These are phyloP conservation scores for Sycon ciliatum DNA, from an alignment of 37 sponge, comb jelly and placozoan species.

Conservation along the genomic window DNA sequence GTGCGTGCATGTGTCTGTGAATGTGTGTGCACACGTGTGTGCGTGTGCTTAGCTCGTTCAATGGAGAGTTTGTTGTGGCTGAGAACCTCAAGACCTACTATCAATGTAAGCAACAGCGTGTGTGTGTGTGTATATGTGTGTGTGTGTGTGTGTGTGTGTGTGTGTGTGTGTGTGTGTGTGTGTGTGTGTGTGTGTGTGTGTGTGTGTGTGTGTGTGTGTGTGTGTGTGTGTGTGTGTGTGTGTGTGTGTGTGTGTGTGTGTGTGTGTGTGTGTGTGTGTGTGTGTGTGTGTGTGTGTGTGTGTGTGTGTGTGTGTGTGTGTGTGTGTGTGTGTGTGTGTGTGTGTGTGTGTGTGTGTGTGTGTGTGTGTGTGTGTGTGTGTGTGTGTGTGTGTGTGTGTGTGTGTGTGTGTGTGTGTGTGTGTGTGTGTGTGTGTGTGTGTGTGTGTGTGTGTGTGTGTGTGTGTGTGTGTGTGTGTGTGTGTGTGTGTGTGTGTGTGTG, in stretches of 20 bases:
- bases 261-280: background rate
- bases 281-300: background rate
- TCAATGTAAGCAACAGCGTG: too few relatives aligned
- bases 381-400: conserved; percentile 1
- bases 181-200: background rate
- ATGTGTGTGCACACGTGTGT: too few relatives aligned
- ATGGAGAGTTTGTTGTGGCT: too few relatives aligned
- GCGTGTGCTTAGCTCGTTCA: too few relatives aligned
- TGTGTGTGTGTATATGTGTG: background rate
- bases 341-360: conserved; percentile 5
- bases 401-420: conserved; percentile 1
- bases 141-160: conserved; percentile 5
- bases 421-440: conserved; percentile 1
- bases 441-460: conserved; percentile 2
- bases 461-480: conserved; percentile 16
- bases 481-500: conserved; percentile 21
- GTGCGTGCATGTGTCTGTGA: too few relatives aligned
- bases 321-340: background rate
- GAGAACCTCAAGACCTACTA: too few relatives aligned
- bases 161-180: conserved; percentile 12
- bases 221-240: conserved; percentile 5
- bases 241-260: conserved; percentile 5
- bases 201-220: conserved; percentile 12
- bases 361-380: conserved; percentile 5
- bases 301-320: background rate